These are phyloP conservation scores for Caenorhabditis sulstoni DNA, from an alignment of 2,888 invertebrate species.

Conservation along the genomic window DNA sequence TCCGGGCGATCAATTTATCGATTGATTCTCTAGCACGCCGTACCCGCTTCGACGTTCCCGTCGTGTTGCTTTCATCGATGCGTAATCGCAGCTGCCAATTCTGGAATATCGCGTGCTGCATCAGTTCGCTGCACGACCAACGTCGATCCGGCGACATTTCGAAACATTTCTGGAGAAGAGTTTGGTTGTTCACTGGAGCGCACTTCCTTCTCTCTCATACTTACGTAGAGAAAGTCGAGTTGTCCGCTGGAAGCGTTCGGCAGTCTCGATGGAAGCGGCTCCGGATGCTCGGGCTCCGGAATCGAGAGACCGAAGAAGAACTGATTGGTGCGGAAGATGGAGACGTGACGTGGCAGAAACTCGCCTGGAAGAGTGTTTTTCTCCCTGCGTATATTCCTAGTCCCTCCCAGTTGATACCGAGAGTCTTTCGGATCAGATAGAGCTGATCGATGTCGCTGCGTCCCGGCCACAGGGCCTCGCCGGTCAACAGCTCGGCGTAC, in stretches of 20 bases:
- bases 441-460: constrained; percentile 98
- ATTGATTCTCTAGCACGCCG: not conserved
- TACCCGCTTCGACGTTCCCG: constrained; percentile 33
- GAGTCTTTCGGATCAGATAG: constrained; percentile 93
- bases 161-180: constrained; percentile 88
- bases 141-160: constrained; percentile 94
- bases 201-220: not conserved
- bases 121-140: constrained; percentile 92
- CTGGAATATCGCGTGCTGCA: constrained; percentile 91
- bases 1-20: not conserved
- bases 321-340: constrained; percentile 95
- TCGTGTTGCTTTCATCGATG: constrained; percentile 83
- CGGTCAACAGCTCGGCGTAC: constrained; percentile 83
- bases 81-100: constrained; percentile 80
- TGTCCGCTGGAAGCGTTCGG: constrained; percentile 86
- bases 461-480: constrained; percentile 96
- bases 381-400: too few relatives aligned
- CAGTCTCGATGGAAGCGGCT: constrained; percentile 90
- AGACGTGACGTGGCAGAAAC: constrained; percentile 93
- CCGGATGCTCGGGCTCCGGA: constrained; percentile 90
- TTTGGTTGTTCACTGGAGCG: not conserved
- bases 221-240: constrained; percentile 90
- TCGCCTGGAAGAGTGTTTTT: constrained; percentile 87
- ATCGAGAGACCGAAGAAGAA: constrained; percentile 93
- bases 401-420: constrained; percentile 83